Base-by-base conservation (phyloP, 1,140 invertebrate genomes). In the Drosophila ananassae region DNA sequence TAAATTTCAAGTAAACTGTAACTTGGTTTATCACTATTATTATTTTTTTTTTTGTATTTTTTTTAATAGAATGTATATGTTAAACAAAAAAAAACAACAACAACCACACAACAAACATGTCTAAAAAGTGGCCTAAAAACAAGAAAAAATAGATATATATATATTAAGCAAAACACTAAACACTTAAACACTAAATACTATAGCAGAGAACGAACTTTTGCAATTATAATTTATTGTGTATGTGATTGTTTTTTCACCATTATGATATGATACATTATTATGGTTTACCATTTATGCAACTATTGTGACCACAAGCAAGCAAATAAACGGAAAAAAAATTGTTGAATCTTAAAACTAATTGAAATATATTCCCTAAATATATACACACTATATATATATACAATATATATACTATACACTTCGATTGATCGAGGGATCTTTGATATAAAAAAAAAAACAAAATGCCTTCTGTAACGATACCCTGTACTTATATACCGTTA, bases 141-240 rank as follows among this genome's bases (percentile, higher is more conserved):
- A 78, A 71, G 12, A 3, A 3, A 34, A 34, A 34, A 34, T 82
- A 34, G 58, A 64, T 57, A 60, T 55, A 52, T 60, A 52, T 17
- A 72, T 59, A 37, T 66, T 61, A 59, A 74, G 54, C 46, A 59
- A 21, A 32, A 44, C 8, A n/a, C 34, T 12, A 32, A 52, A 72
- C n/a, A 57, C 25, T 28, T 3, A 46, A 17, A 57, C 32, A 25
- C 34, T 13, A 25, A 28, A 55, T 17, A 17, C 25, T 28, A 28
- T 6, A 5, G 53, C 32, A 1, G 41, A 60, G 56, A 39, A 32
- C 21, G 21, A 60, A 68, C 51, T 54, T 69, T 69, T 75, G 64
- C 64, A 79, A 79, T 79, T 84, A 73, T 77, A 62, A 84, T 69
- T 84, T 79, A 78, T 78, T 72, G 46, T 67, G 66, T 80, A 61